Base-by-base conservation (phyloP, 2,113 vertebrate genomes). In the Pygoscelis antarcticus region DNA sequence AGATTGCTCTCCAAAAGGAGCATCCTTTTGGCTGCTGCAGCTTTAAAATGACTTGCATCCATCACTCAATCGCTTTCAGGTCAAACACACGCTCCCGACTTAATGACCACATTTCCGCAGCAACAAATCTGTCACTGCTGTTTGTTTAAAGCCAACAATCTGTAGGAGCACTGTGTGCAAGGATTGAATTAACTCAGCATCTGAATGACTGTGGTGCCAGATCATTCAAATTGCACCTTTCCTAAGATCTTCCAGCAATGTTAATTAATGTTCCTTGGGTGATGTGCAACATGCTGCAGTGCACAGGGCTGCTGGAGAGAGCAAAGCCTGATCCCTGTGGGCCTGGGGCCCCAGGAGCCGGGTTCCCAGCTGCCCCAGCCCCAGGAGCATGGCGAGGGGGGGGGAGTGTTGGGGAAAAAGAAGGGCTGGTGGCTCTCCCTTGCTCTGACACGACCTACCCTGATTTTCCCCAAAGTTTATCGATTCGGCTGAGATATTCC, bases 41-140 rank as follows among this genome's bases (percentile, higher is more conserved):
- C 90, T 97, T 98, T 97, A 96, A 98, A 98, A 97, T 98, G 97
- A 97, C 97, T 98, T 97, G 97, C 95, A 97, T 98, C 97, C 95
- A 98, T 97, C 98, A 97, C 97, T 98, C 97, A 96, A 96, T 97
- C 83, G 93, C 98, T 98, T 94, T 97, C 96, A 97, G 97, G 97
- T 98, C 97, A 98, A 96, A 98, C 92, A 78, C 94, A 92, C 46
- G 91, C 96, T 98, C 94, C 97, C n/a, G 52, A 97, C 97, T 97
- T 98, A 98, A 98, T 98, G 97, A 97, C 96, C 96, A 96, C 94
- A 97, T 97, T 97, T 97, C 97, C 61, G 70, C 94, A 96, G 97
- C 97, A 94, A 96, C 97, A 97, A 97, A 98, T 97, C 97, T 97
- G 97, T 98, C 97, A 95, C 79, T 14, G 34, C 90, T 96, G 96